Percentiles rank a stretch among this genome's conserved stretches.
Conservation (phyloP, 2,888 invertebrate species). For the Synanthedon vespiformis region DNA sequence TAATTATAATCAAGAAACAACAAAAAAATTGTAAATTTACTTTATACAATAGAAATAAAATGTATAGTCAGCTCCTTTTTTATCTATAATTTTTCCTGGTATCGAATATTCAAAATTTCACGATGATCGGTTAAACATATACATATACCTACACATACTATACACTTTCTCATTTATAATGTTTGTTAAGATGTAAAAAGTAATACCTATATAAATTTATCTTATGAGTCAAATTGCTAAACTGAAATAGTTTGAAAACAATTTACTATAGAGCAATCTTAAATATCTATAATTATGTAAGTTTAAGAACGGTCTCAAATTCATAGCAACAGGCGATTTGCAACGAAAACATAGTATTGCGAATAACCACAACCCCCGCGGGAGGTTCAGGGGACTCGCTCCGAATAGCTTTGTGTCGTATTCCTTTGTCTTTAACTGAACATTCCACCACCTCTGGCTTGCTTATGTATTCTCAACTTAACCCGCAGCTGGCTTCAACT, state of each 20-base stretch:
- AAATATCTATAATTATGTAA: background rate
- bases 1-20: no score
- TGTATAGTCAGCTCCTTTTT: no score
- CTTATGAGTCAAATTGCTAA: no score
- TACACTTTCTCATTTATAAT: no score
- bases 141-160: no score
- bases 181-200: no score
- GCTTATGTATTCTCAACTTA: constrained; percentile 26
- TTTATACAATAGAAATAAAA: no score
- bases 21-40: no score
- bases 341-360: constrained; percentile 19
- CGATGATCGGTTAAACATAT: no score
- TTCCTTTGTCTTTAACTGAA: constrained; percentile 37
- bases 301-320: constrained; percentile 9
- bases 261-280: background rate
- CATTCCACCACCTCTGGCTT: constrained; percentile 22
- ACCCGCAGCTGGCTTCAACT: constrained; percentile 6
- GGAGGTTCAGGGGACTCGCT: constrained; percentile 29
- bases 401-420: constrained; percentile 35
- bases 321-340: constrained; percentile 26
- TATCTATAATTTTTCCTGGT: no score
- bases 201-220: no score
- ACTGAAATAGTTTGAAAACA: background rate
- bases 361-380: constrained; percentile 23
- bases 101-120: no score